Conservation (phyloP, 2,797 vertebrate species). For the Corythornis leucogaster region DNA sequence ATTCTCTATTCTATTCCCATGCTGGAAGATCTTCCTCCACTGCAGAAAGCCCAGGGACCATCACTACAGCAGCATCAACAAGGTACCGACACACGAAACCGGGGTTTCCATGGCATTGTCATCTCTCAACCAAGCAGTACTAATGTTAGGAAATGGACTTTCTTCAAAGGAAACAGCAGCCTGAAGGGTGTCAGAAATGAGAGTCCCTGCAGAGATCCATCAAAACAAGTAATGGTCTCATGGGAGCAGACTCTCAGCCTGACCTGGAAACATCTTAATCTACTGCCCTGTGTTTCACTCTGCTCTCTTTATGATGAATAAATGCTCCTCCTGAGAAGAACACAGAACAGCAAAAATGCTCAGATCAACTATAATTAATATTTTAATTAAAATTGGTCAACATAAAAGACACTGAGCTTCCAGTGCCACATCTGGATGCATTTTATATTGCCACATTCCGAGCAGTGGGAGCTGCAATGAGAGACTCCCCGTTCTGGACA, state of each 20-base stretch:
- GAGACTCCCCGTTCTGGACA: neutral
- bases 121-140: slow-evolving; percentile 2
- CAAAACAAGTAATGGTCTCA: neutral
- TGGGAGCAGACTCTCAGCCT: neutral
- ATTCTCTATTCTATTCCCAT: too few species aligned
- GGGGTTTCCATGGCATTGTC: neutral
- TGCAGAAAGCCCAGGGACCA: neutral
- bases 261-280: slow-evolving; percentile 6
- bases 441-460: neutral
- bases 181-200: slow-evolving; percentile 45
- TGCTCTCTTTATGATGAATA: neutral
- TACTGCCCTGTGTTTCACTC: neutral
- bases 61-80: neutral
- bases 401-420: neutral
- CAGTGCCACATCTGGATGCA: neutral
- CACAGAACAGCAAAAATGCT: neutral
- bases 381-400: neutral
- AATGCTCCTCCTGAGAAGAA: neutral
- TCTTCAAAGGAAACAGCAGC: slow-evolving; percentile 44
- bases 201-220: slow-evolving; percentile 28
- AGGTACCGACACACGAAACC: neutral
- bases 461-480: neutral
- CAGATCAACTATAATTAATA: neutral
- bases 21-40: rapidly evolving
- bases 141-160: slow-evolving; percentile 20